A percentile compares a stretch with the other conserved stretches of the same genome.
phyloP scores from a whole-genome alignment of 2,113 vertebrate species.

The Pelecanus crispus region DNA sequence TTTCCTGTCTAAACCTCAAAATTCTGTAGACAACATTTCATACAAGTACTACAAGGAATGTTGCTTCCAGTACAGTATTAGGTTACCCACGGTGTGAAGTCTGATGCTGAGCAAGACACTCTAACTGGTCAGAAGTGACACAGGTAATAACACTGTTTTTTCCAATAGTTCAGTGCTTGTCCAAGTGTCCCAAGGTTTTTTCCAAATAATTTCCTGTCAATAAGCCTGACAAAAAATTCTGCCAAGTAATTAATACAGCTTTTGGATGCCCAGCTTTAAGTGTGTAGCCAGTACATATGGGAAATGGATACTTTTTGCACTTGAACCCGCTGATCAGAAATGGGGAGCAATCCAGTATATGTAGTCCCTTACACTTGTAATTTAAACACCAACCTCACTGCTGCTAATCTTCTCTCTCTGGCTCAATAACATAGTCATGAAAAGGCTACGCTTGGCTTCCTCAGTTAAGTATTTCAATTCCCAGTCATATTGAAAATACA shows the following conservation, averaged over 20 bases:
- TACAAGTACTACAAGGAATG: not conserved
- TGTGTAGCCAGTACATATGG: not conserved
- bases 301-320: not conserved
- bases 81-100: not conserved
- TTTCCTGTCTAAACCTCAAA: not conserved
- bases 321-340: not conserved
- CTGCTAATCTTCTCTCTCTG: not conserved
- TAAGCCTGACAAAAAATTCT: not conserved
- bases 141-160: not conserved
- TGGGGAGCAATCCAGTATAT: not conserved
- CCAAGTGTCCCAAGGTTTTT: not conserved
- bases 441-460: not conserved
- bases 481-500: not conserved
- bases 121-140: not conserved
- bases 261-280: not conserved
- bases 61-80: not conserved
- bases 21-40: not conserved
- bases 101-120: not conserved
- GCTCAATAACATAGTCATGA: not conserved
- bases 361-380: not conserved
- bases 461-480: constrained; percentile 4
- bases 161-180: not conserved
- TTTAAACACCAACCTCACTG: not conserved
- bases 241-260: not conserved
- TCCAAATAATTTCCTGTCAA: not conserved